Conservation (phyloP, 2,797 vertebrate genomes). For the Acanthiza pusilla region DNA sequence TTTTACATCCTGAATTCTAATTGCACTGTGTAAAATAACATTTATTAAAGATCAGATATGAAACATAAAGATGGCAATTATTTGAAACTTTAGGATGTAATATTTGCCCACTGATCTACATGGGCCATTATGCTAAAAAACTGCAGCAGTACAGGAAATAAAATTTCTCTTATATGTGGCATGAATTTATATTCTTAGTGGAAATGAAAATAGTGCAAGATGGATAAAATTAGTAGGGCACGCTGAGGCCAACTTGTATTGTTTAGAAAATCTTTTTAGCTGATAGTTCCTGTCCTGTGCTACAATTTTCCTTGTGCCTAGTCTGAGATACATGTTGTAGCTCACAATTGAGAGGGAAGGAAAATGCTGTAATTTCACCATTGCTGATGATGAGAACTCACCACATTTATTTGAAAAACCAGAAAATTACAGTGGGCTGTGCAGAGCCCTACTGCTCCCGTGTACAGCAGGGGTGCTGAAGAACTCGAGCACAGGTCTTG, state of each 20-base stretch:
- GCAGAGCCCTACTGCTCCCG: not conserved
- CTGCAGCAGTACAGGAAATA: not conserved
- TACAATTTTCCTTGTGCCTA: not conserved
- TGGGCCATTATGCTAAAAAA: not conserved
- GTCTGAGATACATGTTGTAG: not conserved
- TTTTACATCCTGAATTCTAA: constrained; percentile 36
- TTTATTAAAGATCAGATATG: constrained; percentile 31
- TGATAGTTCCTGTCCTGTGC: not conserved
- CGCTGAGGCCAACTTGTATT: not conserved
- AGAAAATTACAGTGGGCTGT: not conserved
- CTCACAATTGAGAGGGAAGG: not conserved
- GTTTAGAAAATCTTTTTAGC: not conserved
- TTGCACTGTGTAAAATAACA: constrained; percentile 32
- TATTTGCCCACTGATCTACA: constrained; percentile 6
- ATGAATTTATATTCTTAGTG: not conserved
- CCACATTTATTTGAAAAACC: not conserved
- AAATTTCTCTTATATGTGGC: not conserved
- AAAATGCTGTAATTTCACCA: not conserved
- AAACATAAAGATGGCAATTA: constrained; percentile 33
- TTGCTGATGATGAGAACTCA: not conserved
- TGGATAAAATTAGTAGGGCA: not conserved
- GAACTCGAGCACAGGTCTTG: fast-evolving
- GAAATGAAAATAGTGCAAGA: constrained; percentile 1
- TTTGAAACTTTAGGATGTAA: constrained; percentile 44
- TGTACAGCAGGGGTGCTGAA: not conserved